Base-by-base conservation (phyloP, 2,888 invertebrate genomes). In the Spilarctia lutea region DNA sequence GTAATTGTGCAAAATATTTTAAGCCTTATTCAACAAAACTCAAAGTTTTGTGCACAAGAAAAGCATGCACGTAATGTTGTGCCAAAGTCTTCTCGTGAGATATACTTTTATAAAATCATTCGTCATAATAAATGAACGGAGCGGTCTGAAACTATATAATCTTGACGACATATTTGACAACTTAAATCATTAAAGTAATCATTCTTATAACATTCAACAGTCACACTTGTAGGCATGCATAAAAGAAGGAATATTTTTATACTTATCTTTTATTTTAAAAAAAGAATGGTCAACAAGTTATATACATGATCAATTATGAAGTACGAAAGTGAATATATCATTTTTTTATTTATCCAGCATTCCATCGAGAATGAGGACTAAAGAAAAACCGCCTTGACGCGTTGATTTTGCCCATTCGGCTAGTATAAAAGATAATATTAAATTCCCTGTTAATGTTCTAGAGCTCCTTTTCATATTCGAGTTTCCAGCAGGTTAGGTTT, bases 31-130 rank as follows among this genome's bases (percentile, higher is more conserved):
- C 60, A 65, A 75, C 78, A 72, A 81, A 85, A 85, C 85, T 79
- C 7, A 74, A 79, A 85, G 85, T 82, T 82, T 85, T 80, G 77
- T 81, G 71, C 68, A 69, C 77, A 76, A 73, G 7, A 72, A 73
- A 78, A 71, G 20, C 75, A 79, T 79, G 82, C 82, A 83, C 79
- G 76, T 69, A 84, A 80, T 71, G 52, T 68, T 85, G 85, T 85
- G 85, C 85, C 85, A 85, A 85, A 84, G 81, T 18, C 72, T 69
- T 67, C 48, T 74, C 76, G 74, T 68, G 71, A 75, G 52, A 73
- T 39, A 73, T 39, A 70, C 75, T 42, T 56, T 71, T 45, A 30
- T 48, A 70, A 56, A 39, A 42, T 71, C 63, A 42, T 45, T 39
- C 30, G 39, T 56, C 35, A 27, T 35, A 69, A 39, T 48, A 39